Evolutionary conservation across 2,113 vertebrate genomes (phyloP).

Genomic region (Glaucidium brasilianum): DNA sequence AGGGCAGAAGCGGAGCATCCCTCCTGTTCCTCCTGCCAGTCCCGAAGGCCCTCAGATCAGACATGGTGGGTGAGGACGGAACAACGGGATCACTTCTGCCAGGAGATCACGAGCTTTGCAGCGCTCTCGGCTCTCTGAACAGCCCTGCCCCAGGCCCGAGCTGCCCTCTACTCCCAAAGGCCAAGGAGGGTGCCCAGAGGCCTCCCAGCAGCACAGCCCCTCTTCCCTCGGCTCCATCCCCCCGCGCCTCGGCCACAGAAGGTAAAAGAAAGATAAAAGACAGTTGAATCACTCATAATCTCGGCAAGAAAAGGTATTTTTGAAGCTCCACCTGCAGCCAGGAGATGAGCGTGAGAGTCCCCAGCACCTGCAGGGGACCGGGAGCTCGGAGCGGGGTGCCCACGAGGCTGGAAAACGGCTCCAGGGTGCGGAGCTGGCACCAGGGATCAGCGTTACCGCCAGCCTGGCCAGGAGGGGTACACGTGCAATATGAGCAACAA

Average conservation of each 20-base stretch:
- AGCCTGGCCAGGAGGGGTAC: not conserved
- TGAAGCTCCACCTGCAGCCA: not conserved
- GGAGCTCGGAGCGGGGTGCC: not conserved
- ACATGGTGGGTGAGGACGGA: rapidly evolving
- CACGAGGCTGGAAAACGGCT: not conserved
- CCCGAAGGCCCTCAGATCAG: not conserved
- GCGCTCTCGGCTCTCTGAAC: not conserved
- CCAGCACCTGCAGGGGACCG: rapidly evolving
- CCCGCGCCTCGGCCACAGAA: not conserved
- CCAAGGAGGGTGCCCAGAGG: not conserved
- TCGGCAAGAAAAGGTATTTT: not conserved
- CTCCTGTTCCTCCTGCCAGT: not conserved
- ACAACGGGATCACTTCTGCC: rapidly evolving
- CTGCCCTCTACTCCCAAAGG: not conserved
- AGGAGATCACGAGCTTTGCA: not conserved
- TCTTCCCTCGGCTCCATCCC: not conserved
- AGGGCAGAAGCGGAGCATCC: rapidly evolving
- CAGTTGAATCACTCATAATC: not conserved
- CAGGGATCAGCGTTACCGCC: not conserved
- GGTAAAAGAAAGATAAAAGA: not conserved
- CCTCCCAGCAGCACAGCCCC: not conserved
- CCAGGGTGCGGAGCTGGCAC: not conserved
- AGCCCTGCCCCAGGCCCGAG: not conserved
- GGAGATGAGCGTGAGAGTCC: not conserved
- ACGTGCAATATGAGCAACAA: rapidly evolving